phyloP scores from a whole-genome alignment of 1,140 invertebrate species.

The Babylonia areolata region DNA sequence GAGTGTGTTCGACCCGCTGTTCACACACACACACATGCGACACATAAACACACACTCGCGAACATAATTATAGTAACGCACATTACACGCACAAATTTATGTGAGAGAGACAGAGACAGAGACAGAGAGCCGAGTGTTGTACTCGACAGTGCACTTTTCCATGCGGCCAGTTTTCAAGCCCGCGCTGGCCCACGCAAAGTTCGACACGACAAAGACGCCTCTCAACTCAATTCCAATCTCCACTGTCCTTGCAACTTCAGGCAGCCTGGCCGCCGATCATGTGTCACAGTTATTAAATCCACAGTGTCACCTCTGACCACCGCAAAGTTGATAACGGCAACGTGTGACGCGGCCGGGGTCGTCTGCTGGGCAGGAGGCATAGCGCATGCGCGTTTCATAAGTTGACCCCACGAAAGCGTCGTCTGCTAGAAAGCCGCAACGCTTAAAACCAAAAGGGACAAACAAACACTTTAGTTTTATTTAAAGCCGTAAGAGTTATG shows the following conservation, averaged over 20 bases:
- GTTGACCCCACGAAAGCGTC: background rate
- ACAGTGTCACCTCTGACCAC: background rate
- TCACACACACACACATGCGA: background rate
- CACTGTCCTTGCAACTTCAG: too few species aligned
- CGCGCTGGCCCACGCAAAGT: background rate
- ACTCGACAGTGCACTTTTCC: background rate
- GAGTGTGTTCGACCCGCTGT: too few species aligned
- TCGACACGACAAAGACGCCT: background rate
- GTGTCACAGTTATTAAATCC: constrained; percentile 4
- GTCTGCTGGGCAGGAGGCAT: background rate
- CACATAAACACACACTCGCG: background rate
- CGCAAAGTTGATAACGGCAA: background rate
- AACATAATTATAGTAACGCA: too few species aligned
- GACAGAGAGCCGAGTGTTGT: background rate
- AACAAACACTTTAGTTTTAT: background rate
- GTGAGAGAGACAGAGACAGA: background rate
- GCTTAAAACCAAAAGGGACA: background rate
- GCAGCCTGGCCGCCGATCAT: background rate
- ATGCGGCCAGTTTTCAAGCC: too few species aligned
- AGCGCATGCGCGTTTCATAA: background rate
- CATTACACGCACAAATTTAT: background rate
- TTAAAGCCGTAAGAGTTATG: too few species aligned
- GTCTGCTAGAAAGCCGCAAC: background rate
- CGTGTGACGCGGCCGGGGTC: background rate
- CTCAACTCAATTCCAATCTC: background rate